A percentile compares a stretch with the other conserved stretches of the same genome.
These are phyloP conservation scores for Ennomos fuscantarius DNA, from an alignment of 2,888 invertebrate genomes.

Conservation along the genomic window DNA sequence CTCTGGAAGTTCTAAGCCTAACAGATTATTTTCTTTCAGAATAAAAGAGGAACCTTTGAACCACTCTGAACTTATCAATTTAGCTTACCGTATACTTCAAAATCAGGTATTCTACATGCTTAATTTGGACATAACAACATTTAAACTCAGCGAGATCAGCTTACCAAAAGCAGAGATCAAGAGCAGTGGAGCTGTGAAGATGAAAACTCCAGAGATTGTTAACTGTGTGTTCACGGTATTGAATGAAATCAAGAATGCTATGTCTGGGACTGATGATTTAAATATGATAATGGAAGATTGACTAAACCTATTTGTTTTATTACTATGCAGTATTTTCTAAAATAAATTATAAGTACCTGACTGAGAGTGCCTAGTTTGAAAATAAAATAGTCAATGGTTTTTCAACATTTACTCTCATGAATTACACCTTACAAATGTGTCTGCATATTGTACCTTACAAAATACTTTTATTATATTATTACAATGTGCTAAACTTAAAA, in stretches of 20 bases:
- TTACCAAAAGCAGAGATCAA: constrained; percentile 71
- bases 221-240: constrained; percentile 70
- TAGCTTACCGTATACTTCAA: constrained; percentile 68
- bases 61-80: constrained; percentile 54
- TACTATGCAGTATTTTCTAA: neutral
- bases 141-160: constrained; percentile 66
- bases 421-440: constrained; percentile 83
- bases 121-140: constrained; percentile 62
- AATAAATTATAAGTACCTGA: too few relatives aligned
- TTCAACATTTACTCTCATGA: constrained; percentile 83
- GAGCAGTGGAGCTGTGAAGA: constrained; percentile 65
- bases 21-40: constrained; percentile 50
- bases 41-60: constrained; percentile 57
- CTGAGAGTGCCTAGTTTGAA: neutral
- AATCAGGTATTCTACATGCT: constrained; percentile 68
- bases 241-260: constrained; percentile 42
- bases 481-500: constrained; percentile 84
- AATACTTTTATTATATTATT: constrained; percentile 77
- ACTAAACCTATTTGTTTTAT: neutral
- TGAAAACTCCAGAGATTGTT: constrained; percentile 74
- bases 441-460: constrained; percentile 82
- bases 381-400: constrained; percentile 46
- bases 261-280: neutral
- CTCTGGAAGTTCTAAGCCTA: too few relatives aligned
- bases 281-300: neutral